Percentiles rank a stretch among this genome's conserved stretches.
Conservation (phyloP, 1,140 invertebrate genomes). For the Theocolax elegans region DNA sequence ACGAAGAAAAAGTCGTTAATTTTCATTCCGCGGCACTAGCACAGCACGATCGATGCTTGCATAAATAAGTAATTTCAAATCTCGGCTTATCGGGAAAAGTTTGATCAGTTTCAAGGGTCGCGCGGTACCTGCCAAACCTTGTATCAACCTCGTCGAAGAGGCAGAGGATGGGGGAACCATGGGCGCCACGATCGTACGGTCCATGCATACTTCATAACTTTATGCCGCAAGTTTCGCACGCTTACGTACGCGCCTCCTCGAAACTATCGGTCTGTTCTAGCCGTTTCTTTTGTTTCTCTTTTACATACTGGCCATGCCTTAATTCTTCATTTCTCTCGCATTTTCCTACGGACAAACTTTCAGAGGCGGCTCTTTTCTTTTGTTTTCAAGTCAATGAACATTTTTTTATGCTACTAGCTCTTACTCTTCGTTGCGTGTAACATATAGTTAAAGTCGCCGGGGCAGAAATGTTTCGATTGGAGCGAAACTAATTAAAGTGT, state of each 20-base stretch:
- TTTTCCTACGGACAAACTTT: no score
- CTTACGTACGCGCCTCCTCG: not conserved
- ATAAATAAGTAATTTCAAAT: constrained; percentile 61
- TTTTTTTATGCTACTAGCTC: no score
- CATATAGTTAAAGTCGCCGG: no score
- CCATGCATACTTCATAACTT: constrained; percentile 58
- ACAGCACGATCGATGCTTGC: constrained; percentile 38
- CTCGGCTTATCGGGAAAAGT: constrained; percentile 58
- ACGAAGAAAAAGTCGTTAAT: constrained; percentile 20
- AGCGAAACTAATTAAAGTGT: no score
- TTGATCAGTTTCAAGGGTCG: constrained; percentile 54
- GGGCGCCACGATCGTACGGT: constrained; percentile 41
- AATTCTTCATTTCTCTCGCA: constrained; percentile 33
- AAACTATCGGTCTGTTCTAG: not conserved
- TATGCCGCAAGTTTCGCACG: constrained; percentile 39
- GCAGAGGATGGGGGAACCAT: not conserved
- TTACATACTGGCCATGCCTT: constrained; percentile 24
- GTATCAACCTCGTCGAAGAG: not conserved
- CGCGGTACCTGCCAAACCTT: not conserved
- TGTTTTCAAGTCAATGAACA: no score
- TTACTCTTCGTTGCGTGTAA: no score
- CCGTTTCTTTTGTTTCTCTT: constrained; percentile 33
- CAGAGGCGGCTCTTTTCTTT: no score
- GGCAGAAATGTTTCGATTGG: not conserved
- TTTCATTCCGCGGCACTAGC: constrained; percentile 21